phyloP scores from a whole-genome alignment of 2,888 invertebrate species.

The Caenorhabditis macrosperma region DNA sequence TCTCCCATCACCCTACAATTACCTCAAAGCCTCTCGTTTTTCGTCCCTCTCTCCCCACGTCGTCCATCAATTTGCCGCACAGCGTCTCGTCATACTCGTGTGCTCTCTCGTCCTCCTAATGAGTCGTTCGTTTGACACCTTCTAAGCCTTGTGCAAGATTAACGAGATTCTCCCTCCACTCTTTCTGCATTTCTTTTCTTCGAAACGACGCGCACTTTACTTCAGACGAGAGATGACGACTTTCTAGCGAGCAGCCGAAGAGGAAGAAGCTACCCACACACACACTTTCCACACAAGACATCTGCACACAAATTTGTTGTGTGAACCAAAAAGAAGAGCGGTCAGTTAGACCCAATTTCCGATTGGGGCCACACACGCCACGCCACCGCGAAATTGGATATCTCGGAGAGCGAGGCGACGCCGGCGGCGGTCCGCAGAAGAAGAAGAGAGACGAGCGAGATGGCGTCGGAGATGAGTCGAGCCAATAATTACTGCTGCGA shows the following conservation, averaged over 20 bases:
- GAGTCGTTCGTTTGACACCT: constrained; percentile 50
- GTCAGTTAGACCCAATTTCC: constrained; percentile 53
- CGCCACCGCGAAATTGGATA: constrained; percentile 51
- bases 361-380: constrained; percentile 37
- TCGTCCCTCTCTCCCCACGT: constrained; percentile 30
- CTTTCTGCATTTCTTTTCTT: constrained; percentile 15
- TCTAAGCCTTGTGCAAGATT: constrained; percentile 51
- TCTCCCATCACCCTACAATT: constrained; percentile 23
- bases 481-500: constrained; percentile 78
- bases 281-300: not conserved
- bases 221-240: constrained; percentile 29
- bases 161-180: constrained; percentile 29
- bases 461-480: constrained; percentile 70
- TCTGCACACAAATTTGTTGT: constrained; percentile 41
- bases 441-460: constrained; percentile 54
- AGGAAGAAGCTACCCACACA: not conserved
- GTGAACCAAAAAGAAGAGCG: constrained; percentile 20
- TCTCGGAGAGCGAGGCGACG: constrained; percentile 55
- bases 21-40: constrained; percentile 20
- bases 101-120: constrained; percentile 15
- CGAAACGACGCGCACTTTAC: constrained; percentile 32
- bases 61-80: constrained; percentile 32
- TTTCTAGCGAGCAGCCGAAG: constrained; percentile 5
- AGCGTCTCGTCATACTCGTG: constrained; percentile 20
- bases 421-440: constrained; percentile 52